Evolutionary conservation across 1,140 invertebrate species (phyloP).

Genomic region (Ylistrum balloti): DNA sequence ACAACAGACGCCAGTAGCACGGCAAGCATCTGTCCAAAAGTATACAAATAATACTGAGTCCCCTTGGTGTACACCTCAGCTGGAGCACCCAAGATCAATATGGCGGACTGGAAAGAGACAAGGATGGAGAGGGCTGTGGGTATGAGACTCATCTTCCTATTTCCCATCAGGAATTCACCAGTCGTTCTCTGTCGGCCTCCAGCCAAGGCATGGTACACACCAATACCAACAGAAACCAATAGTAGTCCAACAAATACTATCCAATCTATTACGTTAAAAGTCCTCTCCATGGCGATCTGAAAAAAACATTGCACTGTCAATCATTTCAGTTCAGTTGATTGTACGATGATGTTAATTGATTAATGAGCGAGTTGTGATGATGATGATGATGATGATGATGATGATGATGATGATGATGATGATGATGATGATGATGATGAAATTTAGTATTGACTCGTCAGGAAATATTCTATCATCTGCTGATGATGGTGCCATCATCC

Average conservation of each 20-base stretch:
- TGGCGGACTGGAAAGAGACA: slow-evolving; percentile 94
- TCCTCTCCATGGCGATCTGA: background rate
- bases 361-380: too few species aligned
- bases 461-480: too few species aligned
- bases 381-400: too few species aligned
- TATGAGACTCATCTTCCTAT: slow-evolving; percentile 89
- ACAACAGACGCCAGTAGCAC: slow-evolving; percentile 90
- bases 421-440: too few species aligned
- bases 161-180: slow-evolving; percentile 89
- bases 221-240: slow-evolving; percentile 85
- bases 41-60: slow-evolving; percentile 64
- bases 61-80: slow-evolving; percentile 74
- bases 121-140: slow-evolving; percentile 73
- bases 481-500: too few species aligned
- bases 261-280: slow-evolving; percentile 57
- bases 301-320: too few species aligned
- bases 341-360: too few species aligned
- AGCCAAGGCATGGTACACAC: slow-evolving; percentile 90
- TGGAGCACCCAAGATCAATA: slow-evolving; percentile 90
- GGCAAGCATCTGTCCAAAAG: slow-evolving; percentile 84
- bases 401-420: too few species aligned
- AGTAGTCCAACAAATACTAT: slow-evolving; percentile 55
- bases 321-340: too few species aligned
- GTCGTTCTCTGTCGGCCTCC: slow-evolving; percentile 93
- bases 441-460: too few species aligned